A percentile compares a stretch with the other conserved stretches of the same genome.
Conservation (phyloP, 2,888 invertebrate species). For the Acanthosepion pharaonis region DNA sequence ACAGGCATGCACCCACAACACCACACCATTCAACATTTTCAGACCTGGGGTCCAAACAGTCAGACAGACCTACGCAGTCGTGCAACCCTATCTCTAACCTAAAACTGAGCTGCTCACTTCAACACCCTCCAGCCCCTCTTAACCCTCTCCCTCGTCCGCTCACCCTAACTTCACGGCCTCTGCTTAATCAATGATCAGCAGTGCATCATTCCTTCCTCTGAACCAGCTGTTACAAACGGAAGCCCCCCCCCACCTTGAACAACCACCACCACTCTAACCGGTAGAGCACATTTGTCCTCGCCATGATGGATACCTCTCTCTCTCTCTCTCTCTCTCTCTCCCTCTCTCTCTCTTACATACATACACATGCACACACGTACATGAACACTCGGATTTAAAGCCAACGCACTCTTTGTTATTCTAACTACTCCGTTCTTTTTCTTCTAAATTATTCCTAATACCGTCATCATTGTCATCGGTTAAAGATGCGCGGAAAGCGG, state of each 20-base stretch:
- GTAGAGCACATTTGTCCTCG: neutral
- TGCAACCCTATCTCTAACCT: conserved; percentile 9
- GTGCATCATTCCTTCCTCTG: conserved; percentile 37
- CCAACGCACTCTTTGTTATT: neutral
- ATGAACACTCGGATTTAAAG: neutral
- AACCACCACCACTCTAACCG: neutral
- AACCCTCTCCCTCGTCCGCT: neutral
- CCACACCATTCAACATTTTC: neutral
- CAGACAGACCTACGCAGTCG: neutral
- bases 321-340: neutral
- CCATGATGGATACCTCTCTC: neutral
- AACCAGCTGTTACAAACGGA: conserved; percentile 44
- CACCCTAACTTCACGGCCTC: neutral
- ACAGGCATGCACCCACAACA: neutral
- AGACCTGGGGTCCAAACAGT: neutral
- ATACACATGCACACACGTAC: neutral
- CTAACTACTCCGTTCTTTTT: too few relatives aligned
- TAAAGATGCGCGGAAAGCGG: too few relatives aligned
- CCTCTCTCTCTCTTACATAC: neutral
- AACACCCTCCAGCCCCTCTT: neutral
- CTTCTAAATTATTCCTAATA: too few relatives aligned
- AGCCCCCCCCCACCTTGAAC: neutral
- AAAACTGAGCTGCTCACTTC: neutral
- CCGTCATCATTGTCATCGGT: too few relatives aligned
- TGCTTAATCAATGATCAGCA: conserved; percentile 44